These are phyloP conservation scores for Eriocheir sinensis DNA, from an alignment of 1,140 invertebrate species.

Conservation along the genomic window DNA sequence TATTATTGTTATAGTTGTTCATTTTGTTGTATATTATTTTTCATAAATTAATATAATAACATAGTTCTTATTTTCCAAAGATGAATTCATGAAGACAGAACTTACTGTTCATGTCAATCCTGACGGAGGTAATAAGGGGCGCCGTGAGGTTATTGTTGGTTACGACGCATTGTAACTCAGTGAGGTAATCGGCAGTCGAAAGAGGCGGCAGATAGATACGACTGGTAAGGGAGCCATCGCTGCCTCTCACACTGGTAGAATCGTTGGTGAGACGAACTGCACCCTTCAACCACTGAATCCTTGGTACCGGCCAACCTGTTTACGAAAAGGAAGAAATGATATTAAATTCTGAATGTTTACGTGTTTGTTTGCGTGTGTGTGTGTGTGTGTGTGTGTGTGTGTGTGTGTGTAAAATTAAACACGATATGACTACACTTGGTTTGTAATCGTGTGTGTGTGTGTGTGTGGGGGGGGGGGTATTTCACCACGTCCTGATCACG, in stretches of 20 bases:
- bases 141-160: conserved; percentile 70
- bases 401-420: too few relatives aligned
- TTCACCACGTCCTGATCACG: too few relatives aligned
- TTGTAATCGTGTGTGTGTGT: too few relatives aligned
- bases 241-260: conserved; percentile 27
- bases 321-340: background rate
- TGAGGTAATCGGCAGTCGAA: conserved; percentile 52
- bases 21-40: too few relatives aligned
- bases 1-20: too few relatives aligned
- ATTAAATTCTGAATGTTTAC: too few relatives aligned
- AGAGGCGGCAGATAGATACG: conserved; percentile 44
- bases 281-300: conserved; percentile 44
- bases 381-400: background rate
- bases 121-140: conserved; percentile 41
- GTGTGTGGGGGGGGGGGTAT: too few relatives aligned
- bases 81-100: background rate
- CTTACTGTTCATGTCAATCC: conserved; percentile 72
- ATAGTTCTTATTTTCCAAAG: too few relatives aligned
- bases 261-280: background rate
- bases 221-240: conserved; percentile 55
- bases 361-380: background rate
- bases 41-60: too few relatives aligned
- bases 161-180: conserved; percentile 58
- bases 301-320: conserved; percentile 53
- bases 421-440: too few relatives aligned